Evolutionary conservation across 1,140 invertebrate species (phyloP), one percentile per base, ranked within the genome.

Genomic region (Apis dorsata): DNA sequence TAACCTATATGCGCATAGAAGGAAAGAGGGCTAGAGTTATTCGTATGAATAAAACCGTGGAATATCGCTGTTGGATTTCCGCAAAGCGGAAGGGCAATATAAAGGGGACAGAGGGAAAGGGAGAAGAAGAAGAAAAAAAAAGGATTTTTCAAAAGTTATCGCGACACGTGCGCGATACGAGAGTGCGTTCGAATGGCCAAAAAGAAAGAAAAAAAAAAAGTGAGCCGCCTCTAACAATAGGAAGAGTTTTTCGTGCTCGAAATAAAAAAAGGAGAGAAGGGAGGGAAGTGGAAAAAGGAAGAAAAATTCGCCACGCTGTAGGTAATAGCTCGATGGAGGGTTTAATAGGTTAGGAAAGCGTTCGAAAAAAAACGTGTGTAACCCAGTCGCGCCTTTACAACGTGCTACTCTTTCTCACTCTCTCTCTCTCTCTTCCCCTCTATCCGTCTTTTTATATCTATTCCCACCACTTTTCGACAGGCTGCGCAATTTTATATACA

Each of bases 321-420:
- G 34, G 34, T 44, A 55, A 59, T 44, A 19, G 21, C 34, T 15
- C 76, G 17, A 11, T 17, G n/a, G 51, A 55, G 53, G 21, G 51
- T 44, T 66, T 66, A 78, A 78, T 34, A 65, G 75, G 51, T 28
- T 44, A 17, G 28, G 13, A 17, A 75, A 68, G 19, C 24, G 19
- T 2, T 19, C 51, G 63, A 57, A 78, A 78, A 77, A 78, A 78
- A 78, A 63, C 73, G 15, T 51, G 21, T 49, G 60, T 63, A 75
- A 63, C 63, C 49, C 19, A 21, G 49, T 53, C 21, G 51, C 63
- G 28, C 75, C 75, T 65, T 63, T 65, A 34, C 28, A 76, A 63
- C 49, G n/a, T 19, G 66, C 3, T 10, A 21, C 28, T 15, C 4
- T n/a, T 24, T 24, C 24, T 24, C 24, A 11, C 28, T 60, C 63